Percentiles rank a stretch among this genome's conserved stretches.
Conservation (phyloP, 2,797 vertebrate genomes). For the Melanotaenia pygmaea region DNA sequence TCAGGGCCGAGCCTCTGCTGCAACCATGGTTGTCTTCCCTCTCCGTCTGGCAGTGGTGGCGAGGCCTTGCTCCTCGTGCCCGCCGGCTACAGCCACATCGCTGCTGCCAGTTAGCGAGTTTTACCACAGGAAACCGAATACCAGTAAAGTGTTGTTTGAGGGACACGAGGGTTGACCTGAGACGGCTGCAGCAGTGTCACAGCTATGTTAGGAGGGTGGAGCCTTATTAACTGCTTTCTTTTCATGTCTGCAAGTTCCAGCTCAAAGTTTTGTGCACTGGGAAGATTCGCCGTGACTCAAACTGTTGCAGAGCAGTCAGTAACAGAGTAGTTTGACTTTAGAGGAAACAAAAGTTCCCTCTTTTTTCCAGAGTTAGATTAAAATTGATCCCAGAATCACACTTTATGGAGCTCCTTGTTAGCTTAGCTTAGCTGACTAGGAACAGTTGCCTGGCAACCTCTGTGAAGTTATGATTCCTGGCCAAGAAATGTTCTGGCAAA, state of each 20-base stretch:
- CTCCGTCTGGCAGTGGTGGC: constrained; percentile 30
- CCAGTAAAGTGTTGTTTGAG: constrained; percentile 30
- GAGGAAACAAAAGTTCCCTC: background rate
- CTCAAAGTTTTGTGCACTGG: background rate
- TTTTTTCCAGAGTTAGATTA: background rate
- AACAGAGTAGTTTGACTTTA: background rate
- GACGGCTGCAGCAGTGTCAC: constrained; percentile 16
- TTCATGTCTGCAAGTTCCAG: background rate
- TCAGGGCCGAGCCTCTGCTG: constrained; percentile 39
- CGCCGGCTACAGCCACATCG: constrained; percentile 23
- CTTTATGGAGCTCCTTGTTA: background rate
- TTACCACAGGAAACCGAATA: constrained; percentile 27
- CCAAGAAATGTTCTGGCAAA: constrained; percentile 8
- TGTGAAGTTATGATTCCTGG: constrained; percentile 7
- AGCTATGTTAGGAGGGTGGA: constrained; percentile 2
- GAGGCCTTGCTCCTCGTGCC: constrained; percentile 21
- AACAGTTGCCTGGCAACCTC: background rate
- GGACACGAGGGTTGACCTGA: constrained; percentile 28
- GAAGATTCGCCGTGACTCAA: background rate
- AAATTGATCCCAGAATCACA: background rate
- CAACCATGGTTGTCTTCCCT: background rate
- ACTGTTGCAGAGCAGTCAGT: background rate
- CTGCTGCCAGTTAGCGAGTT: constrained; percentile 4
- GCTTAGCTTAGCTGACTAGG: background rate
- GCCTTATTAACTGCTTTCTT: background rate